A percentile compares a stretch with the other conserved stretches of the same genome.
Conservation (phyloP, 2,113 vertebrate species). For the Hiodon tergisus region DNA sequence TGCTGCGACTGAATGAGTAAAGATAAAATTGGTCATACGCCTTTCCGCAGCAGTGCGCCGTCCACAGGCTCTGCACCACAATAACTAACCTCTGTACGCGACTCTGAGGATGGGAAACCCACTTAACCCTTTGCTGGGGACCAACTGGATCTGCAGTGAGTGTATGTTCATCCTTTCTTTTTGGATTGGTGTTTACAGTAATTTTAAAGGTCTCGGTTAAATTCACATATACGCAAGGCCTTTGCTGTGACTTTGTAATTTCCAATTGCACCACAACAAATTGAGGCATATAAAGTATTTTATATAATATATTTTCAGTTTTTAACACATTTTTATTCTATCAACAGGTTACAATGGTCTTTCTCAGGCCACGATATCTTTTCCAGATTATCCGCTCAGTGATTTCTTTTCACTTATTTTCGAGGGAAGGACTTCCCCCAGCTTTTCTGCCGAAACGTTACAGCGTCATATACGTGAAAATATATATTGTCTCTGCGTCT, state of each 20-base stretch:
- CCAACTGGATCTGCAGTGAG: too few species aligned
- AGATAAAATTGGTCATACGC: slow-evolving; percentile 23
- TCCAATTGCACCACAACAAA: too few species aligned
- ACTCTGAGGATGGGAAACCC: slow-evolving; percentile 15
- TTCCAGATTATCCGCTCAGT: too few species aligned
- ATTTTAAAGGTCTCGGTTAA: not conserved
- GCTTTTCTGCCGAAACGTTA: too few species aligned
- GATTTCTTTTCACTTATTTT: too few species aligned
- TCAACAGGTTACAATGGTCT: not conserved
- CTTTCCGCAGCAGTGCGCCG: slow-evolving; percentile 24
- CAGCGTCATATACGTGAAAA: too few species aligned
- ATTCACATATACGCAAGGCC: not conserved
- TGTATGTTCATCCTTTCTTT: not conserved
- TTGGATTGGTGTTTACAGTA: not conserved
- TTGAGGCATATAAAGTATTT: too few species aligned
- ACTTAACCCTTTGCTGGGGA: slow-evolving; percentile 27
- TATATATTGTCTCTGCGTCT: too few species aligned
- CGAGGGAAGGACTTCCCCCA: too few species aligned
- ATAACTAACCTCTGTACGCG: slow-evolving; percentile 25
- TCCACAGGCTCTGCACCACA: slow-evolving; percentile 27
- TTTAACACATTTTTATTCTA: not conserved
- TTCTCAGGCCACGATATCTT: too few species aligned
- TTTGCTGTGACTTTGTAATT: too few species aligned
- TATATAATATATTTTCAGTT: too few species aligned
- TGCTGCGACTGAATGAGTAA: slow-evolving; percentile 25